Conservation (phyloP, 2,888 invertebrate species). For the Spilosoma lubricipeda region DNA sequence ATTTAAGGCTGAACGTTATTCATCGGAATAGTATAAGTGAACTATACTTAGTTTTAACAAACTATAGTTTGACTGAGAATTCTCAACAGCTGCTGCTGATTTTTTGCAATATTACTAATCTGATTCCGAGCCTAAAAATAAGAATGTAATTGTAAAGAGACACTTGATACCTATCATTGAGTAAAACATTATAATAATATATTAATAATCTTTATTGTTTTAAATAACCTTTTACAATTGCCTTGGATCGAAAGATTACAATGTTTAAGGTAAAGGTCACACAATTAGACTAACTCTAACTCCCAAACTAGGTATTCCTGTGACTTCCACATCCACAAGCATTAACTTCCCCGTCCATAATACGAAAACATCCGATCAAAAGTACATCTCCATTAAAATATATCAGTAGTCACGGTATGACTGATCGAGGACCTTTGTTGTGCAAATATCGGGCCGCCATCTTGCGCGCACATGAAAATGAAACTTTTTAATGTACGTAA, state of each 20-base stretch:
- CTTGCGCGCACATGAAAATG: constrained; percentile 54
- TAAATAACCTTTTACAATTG: too few relatives aligned
- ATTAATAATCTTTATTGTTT: too few relatives aligned
- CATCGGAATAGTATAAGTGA: not conserved
- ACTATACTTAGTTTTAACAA: not conserved
- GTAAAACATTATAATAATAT: too few relatives aligned
- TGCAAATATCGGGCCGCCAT: constrained; percentile 70
- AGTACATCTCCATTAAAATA: constrained; percentile 85
- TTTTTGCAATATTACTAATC: too few relatives aligned
- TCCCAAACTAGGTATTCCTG: too few relatives aligned
- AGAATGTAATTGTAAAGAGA: not conserved
- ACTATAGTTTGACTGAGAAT: not conserved
- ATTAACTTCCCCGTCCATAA: constrained; percentile 31
- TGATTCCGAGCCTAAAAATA: too few relatives aligned
- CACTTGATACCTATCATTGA: not conserved
- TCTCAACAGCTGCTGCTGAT: too few relatives aligned
- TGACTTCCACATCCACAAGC: not conserved
- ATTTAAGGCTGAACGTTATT: not conserved
- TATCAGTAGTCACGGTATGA: constrained; percentile 85
- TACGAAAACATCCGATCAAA: constrained; percentile 61
- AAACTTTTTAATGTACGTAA: constrained; percentile 62
- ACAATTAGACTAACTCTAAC: too few relatives aligned
- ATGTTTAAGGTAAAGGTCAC: too few relatives aligned
- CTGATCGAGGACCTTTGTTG: constrained; percentile 83
- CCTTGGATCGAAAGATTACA: too few relatives aligned